Evolutionary conservation across 2,888 invertebrate species (phyloP).

Genomic region (Pilophorus perplexus): DNA sequence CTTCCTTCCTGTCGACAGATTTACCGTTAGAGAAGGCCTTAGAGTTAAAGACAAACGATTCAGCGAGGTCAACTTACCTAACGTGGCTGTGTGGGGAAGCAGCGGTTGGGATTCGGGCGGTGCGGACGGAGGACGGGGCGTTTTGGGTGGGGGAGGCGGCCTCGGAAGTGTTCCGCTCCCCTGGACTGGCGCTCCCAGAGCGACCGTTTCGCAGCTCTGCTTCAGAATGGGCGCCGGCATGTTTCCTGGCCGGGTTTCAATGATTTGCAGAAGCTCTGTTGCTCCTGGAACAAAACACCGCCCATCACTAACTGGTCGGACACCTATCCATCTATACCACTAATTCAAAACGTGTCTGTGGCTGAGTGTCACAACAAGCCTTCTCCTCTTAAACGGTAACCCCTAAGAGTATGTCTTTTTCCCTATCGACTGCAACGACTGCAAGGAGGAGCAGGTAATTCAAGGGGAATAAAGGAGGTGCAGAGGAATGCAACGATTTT

Average conservation of each 20-base stretch:
- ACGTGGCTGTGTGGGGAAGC: conserved; percentile 51
- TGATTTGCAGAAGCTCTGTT: conserved; percentile 49
- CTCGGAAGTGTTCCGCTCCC: conserved; percentile 47
- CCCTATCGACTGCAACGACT: no score
- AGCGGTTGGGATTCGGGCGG: conserved; percentile 59
- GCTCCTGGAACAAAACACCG: conserved; percentile 47
- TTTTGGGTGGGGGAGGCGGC: conserved; percentile 49
- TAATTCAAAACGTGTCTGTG: no score
- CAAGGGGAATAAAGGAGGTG: no score
- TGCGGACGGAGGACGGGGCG: conserved; percentile 59
- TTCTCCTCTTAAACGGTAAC: no score
- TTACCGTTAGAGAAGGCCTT: no score
- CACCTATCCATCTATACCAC: neutral
- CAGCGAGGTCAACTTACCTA: conserved; percentile 50
- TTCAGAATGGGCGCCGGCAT: conserved; percentile 43
- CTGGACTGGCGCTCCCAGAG: conserved; percentile 7
- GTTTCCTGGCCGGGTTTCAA: conserved; percentile 47
- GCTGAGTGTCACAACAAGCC: no score
- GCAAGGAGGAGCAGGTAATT: no score
- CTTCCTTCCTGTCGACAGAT: conserved; percentile 43
- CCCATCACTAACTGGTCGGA: neutral
- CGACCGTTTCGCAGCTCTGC: conserved; percentile 29
- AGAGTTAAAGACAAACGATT: no score
- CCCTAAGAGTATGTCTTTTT: no score
- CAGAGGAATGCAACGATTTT: no score